Conservation (phyloP, 2,888 invertebrate genomes). For the Pristionchus arcanus region DNA sequence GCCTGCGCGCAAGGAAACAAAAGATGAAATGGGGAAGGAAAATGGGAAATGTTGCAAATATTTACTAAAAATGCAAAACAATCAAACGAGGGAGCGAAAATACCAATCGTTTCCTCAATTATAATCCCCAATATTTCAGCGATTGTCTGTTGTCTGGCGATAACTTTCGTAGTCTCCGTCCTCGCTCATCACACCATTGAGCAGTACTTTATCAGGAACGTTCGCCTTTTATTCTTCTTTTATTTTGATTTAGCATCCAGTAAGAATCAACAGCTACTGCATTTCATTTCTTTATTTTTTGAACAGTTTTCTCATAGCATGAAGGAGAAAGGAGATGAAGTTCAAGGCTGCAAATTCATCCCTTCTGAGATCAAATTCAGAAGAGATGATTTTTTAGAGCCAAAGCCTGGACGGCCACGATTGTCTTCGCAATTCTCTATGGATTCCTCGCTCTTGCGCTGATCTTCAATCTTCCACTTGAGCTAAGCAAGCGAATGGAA, state of each 20-base stretch:
- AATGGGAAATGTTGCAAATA: too few relatives aligned
- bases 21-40: too few relatives aligned
- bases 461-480: background rate
- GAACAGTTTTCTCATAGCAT: too few relatives aligned
- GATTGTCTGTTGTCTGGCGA: background rate
- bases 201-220: conserved; percentile 36
- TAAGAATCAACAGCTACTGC: too few relatives aligned
- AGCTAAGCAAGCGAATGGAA: background rate
- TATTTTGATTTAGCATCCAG: too few relatives aligned
- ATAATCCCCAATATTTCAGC: background rate
- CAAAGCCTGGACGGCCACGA: background rate
- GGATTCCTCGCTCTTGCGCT: background rate
- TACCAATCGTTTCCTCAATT: background rate
- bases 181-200: background rate
- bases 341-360: too few relatives aligned
- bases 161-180: background rate
- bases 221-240: background rate
- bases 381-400: background rate
- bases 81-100: background rate
- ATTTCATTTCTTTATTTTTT: background rate
- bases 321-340: too few relatives aligned
- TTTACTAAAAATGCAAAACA: background rate
- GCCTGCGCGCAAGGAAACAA: background rate
- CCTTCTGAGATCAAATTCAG: too few relatives aligned
- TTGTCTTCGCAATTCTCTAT: background rate